Evolutionary conservation across 1,140 invertebrate species (phyloP).

Genomic region (Pygmarrhopalites habei): DNA sequence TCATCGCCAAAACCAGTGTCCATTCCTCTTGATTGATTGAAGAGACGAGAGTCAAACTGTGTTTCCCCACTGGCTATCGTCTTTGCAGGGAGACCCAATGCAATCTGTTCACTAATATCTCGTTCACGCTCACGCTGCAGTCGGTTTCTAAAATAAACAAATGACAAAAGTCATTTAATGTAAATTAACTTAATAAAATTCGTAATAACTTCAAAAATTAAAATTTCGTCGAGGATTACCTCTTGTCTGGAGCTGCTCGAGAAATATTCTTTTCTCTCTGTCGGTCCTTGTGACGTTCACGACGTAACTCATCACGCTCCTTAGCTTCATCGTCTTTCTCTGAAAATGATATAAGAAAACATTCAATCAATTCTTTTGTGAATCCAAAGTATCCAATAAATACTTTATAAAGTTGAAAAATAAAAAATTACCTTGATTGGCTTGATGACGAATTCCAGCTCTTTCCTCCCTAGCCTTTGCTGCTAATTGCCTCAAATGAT

Average conservation of each 20-base stretch:
- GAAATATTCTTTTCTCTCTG: slow-evolving; percentile 87
- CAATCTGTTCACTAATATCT: slow-evolving; percentile 98
- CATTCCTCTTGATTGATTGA: slow-evolving; percentile 92
- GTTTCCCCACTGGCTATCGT: slow-evolving; percentile 62
- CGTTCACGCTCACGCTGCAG: slow-evolving; percentile 85
- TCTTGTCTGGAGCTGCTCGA: slow-evolving; percentile 87
- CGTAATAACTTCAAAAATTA: no score
- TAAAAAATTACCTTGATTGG: slow-evolving; percentile 38
- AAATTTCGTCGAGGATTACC: no score
- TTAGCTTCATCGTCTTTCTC: slow-evolving; percentile 65
- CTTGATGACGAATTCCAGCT: slow-evolving; percentile 63
- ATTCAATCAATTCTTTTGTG: no score
- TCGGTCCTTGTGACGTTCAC: slow-evolving; percentile 83
- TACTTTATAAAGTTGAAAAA: no score
- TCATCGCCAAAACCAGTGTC: slow-evolving; percentile 96
- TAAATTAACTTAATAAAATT: neutral
- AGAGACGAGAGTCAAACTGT: slow-evolving; percentile 92
- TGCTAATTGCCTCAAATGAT: slow-evolving; percentile 82
- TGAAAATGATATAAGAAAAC: slow-evolving; percentile 29
- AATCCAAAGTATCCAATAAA: no score
- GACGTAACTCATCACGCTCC: slow-evolving; percentile 81
- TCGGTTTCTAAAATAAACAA: slow-evolving; percentile 56
- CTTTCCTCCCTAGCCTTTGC: slow-evolving; percentile 92
- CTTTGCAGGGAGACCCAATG: slow-evolving; percentile 88
- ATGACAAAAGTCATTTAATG: no score